Evolutionary conservation across 64 coral and sea anemone genomes (phyloP), one percentile per base, ranked within the genome.

Genomic region (Montipora foliosa): DNA sequence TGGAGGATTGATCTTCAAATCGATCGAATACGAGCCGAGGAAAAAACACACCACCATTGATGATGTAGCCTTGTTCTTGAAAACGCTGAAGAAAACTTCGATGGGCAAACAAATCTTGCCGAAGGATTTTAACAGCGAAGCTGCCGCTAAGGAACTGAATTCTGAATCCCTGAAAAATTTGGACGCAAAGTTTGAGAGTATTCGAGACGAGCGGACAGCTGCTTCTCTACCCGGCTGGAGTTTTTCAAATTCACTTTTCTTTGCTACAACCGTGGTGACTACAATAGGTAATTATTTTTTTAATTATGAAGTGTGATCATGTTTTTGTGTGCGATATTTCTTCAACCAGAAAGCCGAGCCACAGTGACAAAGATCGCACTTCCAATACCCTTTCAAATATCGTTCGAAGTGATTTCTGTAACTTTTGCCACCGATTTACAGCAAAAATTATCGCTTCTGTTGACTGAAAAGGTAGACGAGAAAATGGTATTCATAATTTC

Each of bases 231-330:
- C 89, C 2, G n/a, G 78, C 12, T 98, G 96, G 96, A 98, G 90
- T 64, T 98, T 98, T 77, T 98, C 96, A 0, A 98, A 98, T 87
- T 95, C 96, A 2, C 29, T 98, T 22, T 98, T 98, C 77, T 98
- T 98, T 77, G 94, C 96, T 13, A 94, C 96, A 10, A 95, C 96
- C 48, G 91, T 98, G 8, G 89, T 98, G 13, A 98, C 96, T 15
- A 98, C 96, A 68, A 98, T 98, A 11, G 96, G 96, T 98, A 70
- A 86, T 93, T 84, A 46, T 71, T 75, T 6, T 48, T 51, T 13
- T 71, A 24, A n/a, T 71, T 71, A 71, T 71, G 19, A 6, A 7
- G 68, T 21, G 68, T 24, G 19, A 55, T 12, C 37, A 37, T 8
- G 53, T 64, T 64, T 64, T 15, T 64, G 61, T 64, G 61, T 12